These are phyloP conservation scores for Xestia ashworthii DNA, from an alignment of 2,888 invertebrate genomes.

Conservation along the genomic window DNA sequence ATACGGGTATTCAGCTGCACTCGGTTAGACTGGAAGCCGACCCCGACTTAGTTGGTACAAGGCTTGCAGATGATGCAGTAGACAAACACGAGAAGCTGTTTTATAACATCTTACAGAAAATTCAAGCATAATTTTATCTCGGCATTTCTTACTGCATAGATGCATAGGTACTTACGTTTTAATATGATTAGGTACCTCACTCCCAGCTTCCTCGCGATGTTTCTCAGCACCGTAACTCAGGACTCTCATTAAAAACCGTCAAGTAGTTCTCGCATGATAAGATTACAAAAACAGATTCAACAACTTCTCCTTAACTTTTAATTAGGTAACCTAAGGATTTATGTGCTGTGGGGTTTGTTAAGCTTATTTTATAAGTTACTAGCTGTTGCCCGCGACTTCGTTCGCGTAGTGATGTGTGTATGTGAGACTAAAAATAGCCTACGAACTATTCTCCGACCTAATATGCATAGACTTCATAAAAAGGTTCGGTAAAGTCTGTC, in stretches of 20 bases:
- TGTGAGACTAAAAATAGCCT: too few relatives aligned
- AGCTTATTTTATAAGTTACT: neutral
- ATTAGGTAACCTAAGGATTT: slow-evolving; percentile 16
- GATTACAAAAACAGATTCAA: slow-evolving; percentile 30
- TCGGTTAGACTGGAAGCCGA: too few relatives aligned
- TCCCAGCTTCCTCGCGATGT: neutral
- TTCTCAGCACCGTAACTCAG: slow-evolving; percentile 1
- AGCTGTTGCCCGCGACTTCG: too few relatives aligned
- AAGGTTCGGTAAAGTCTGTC: too few relatives aligned
- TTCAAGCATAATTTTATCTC: neutral
- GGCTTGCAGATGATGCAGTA: too few relatives aligned
- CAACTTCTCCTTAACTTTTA: slow-evolving; percentile 39
- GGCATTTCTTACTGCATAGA: neutral
- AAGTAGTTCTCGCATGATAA: slow-evolving; percentile 36
- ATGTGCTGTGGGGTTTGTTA: slow-evolving; percentile 1
- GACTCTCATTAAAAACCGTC: slow-evolving; percentile 35
- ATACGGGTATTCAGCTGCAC: too few relatives aligned
- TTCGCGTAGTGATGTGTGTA: too few relatives aligned
- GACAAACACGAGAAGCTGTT: too few relatives aligned
- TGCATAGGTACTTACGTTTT: neutral
- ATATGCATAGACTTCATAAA: too few relatives aligned
- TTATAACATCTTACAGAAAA: neutral
- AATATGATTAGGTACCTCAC: neutral
- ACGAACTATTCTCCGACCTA: too few relatives aligned
- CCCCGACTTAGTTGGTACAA: too few relatives aligned